A percentile compares a stretch with the other conserved stretches of the same genome.
phyloP scores from a whole-genome alignment of 2,113 vertebrate genomes.

The Leucoraja erinaceus region DNA sequence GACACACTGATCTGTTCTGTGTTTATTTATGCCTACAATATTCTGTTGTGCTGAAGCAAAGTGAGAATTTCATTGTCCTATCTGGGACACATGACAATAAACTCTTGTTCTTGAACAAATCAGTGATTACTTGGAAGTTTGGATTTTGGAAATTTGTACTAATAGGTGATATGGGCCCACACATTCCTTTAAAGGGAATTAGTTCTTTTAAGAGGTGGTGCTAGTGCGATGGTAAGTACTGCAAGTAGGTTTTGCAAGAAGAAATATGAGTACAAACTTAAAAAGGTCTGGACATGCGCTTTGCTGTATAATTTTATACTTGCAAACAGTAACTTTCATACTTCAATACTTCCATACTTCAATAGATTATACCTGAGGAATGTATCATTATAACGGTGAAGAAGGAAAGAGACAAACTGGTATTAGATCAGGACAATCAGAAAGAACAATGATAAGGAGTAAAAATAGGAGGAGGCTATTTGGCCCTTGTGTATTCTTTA shows the following conservation, averaged over 20 bases:
- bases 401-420: neutral
- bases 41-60: too few species aligned
- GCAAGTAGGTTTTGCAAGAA: neutral
- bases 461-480: too few species aligned
- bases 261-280: neutral
- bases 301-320: neutral
- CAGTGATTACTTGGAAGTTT: neutral
- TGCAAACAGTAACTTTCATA: neutral
- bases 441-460: neutral
- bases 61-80: too few species aligned
- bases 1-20: too few species aligned
- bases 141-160: neutral
- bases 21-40: too few species aligned
- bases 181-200: neutral
- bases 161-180: neutral
- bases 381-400: neutral
- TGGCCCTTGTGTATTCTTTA: too few species aligned
- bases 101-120: too few species aligned
- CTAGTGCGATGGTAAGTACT: neutral
- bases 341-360: neutral
- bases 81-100: too few species aligned
- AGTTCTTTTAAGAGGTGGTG: neutral
- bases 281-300: neutral
- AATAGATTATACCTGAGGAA: neutral
- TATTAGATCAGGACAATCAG: neutral